phyloP scores from a whole-genome alignment of 2,797 vertebrate genomes.

The Euthynnus affinis region DNA sequence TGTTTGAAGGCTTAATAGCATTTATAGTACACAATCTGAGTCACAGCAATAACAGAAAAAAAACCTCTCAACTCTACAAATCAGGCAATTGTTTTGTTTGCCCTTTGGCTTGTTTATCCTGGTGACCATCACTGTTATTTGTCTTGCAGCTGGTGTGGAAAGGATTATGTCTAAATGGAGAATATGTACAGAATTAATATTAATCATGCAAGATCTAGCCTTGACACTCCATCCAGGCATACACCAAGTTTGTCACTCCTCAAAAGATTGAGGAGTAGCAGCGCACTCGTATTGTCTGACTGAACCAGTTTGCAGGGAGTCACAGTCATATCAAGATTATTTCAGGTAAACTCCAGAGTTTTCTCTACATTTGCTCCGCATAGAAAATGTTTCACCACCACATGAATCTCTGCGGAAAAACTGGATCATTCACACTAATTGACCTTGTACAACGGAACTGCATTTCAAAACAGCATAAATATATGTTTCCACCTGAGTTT shows the following conservation, averaged over 20 bases:
- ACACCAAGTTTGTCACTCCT: background rate
- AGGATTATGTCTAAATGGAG: background rate
- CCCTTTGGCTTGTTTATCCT: background rate
- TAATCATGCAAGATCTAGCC: background rate
- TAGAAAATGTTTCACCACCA: no score
- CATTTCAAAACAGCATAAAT: no score
- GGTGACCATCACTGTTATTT: background rate
- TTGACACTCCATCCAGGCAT: background rate
- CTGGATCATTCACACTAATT: no score
- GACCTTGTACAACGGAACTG: no score
- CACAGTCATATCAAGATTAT: no score
- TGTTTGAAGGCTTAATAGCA: constrained; percentile 16
- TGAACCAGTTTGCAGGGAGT: background rate
- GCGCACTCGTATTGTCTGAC: background rate
- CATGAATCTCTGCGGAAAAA: no score
- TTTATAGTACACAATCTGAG: constrained; percentile 10
- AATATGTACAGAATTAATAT: background rate
- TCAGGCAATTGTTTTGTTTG: background rate
- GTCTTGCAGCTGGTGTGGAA: background rate
- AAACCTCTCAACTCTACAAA: background rate
- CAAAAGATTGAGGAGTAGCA: background rate
- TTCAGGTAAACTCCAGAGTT: no score
- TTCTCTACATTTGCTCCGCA: no score
- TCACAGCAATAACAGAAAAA: background rate
- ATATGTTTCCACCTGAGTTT: no score